phyloP scores from a whole-genome alignment of 2,797 vertebrate genomes.

The Paramormyrops hopkinsi region DNA sequence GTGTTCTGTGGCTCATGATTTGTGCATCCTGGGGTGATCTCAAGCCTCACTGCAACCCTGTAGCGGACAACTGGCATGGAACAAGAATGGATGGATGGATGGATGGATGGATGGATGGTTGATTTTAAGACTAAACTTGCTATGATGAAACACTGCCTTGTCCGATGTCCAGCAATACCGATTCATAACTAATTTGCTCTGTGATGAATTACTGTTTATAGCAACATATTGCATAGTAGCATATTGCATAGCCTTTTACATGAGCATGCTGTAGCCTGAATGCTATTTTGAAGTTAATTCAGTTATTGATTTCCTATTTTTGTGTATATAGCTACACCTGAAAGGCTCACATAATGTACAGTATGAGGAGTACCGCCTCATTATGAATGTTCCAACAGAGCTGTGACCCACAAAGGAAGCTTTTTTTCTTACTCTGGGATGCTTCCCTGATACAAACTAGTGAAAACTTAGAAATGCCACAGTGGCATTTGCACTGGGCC shows the following conservation, averaged over 20 bases:
- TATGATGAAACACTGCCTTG: neutral
- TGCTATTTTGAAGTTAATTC: neutral
- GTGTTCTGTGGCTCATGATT: neutral
- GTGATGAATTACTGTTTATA: neutral
- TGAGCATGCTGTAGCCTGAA: neutral
- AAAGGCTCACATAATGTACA: neutral
- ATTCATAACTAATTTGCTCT: neutral
- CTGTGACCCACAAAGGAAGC: neutral
- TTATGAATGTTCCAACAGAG: neutral
- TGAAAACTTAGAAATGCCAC: conserved; percentile 18
- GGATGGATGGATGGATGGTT: neutral
- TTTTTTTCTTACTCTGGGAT: neutral
- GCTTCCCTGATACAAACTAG: neutral
- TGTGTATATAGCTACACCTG: neutral
- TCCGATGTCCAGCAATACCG: neutral
- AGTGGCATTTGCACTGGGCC: conserved; percentile 6
- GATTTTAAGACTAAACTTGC: neutral
- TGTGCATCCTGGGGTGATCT: neutral
- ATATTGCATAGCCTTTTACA: neutral
- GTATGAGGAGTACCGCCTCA: neutral
- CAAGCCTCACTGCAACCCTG: neutral
- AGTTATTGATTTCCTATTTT: conserved; percentile 2
- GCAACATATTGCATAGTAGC: neutral
- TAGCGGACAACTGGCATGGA: neutral
- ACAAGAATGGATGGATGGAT: neutral